Conservation (phyloP, 2,113 vertebrate genomes). For the Grammomys dolichurus region DNA sequence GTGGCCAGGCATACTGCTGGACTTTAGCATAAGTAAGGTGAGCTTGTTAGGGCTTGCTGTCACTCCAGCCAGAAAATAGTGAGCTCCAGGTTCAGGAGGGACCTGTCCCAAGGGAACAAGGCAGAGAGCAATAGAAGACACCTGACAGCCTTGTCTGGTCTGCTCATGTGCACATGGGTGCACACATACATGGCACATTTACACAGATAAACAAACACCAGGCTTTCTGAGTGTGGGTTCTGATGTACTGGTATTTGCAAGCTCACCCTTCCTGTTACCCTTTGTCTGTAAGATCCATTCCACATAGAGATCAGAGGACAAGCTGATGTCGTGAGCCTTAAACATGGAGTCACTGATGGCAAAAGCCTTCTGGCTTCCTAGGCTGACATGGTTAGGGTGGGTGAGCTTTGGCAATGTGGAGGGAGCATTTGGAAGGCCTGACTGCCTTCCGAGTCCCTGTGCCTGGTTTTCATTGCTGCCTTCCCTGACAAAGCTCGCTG, state of each 20-base stretch:
- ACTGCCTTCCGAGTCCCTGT: not conserved
- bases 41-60: not conserved
- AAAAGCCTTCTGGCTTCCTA: not conserved
- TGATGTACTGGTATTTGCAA: rapidly evolving
- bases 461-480: not conserved
- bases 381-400: not conserved
- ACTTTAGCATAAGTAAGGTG: not conserved
- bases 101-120: not conserved
- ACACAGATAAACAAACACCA: not conserved
- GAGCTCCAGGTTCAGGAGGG: not conserved
- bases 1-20: no score
- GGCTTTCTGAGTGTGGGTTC: not conserved
- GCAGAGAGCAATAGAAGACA: not conserved
- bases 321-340: not conserved
- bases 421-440: not conserved
- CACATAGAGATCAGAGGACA: not conserved
- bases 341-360: not conserved
- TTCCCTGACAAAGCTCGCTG: not conserved
- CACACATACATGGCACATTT: not conserved
- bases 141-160: not conserved
- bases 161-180: no score
- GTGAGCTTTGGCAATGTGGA: not conserved
- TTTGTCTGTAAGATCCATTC: not conserved
- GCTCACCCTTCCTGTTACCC: not conserved
- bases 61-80: not conserved